phyloP scores from a whole-genome alignment of 2,113 vertebrate species.

The Cromileptes altivelis region DNA sequence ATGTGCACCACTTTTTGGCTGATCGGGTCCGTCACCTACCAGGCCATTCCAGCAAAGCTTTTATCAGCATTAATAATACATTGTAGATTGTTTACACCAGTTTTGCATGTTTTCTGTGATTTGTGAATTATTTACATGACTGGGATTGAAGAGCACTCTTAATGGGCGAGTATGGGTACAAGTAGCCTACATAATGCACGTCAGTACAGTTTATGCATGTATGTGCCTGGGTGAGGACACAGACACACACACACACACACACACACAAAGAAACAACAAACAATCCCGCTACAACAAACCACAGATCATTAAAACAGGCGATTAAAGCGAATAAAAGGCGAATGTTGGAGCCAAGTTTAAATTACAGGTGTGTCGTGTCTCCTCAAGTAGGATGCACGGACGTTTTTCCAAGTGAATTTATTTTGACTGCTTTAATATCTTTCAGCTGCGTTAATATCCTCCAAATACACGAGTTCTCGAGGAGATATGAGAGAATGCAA shows the following conservation, averaged over 20 bases:
- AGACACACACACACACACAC: neutral
- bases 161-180: slow-evolving; percentile 11
- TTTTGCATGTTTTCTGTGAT: slow-evolving; percentile 63
- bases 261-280: neutral
- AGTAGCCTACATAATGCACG: slow-evolving; percentile 6
- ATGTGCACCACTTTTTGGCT: slow-evolving; percentile 54
- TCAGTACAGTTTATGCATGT: neutral
- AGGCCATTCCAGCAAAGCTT: slow-evolving; percentile 79
- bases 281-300: neutral
- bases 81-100: slow-evolving; percentile 72
- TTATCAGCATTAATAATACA: slow-evolving; percentile 83
- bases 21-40: slow-evolving; percentile 65
- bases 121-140: slow-evolving; percentile 78
- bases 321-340: slow-evolving; percentile 18
- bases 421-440: slow-evolving; percentile 25
- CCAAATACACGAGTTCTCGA: slow-evolving; percentile 21
- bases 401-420: slow-evolving; percentile 25
- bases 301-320: slow-evolving; percentile 9
- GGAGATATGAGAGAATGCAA: slow-evolving; percentile 43
- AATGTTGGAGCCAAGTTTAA: slow-evolving; percentile 8
- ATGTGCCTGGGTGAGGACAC: neutral
- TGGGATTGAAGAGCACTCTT: slow-evolving; percentile 23
- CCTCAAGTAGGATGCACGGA: neutral
- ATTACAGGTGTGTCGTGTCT: slow-evolving; percentile 32
- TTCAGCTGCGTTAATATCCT: slow-evolving; percentile 11